Base-by-base conservation (phyloP, 2,797 vertebrate species). In the Etheostoma perlongum region DNA sequence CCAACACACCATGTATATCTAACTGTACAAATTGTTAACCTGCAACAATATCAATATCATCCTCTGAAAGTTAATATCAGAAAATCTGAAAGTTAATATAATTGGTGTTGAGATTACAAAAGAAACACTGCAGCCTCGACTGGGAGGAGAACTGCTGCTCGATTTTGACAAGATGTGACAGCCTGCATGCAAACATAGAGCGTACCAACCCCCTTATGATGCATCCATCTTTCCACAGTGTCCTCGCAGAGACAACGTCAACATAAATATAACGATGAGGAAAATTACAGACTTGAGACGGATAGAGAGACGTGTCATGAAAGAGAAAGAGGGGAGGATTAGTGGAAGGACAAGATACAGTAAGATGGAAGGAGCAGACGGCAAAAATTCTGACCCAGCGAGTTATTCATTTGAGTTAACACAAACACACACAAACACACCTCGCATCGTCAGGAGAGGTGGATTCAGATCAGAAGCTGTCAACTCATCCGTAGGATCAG, bases 341-440 rank as follows among this genome's bases (percentile, higher is more conserved):
- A 68, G 59, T 66, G 12, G 30, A 55, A 5, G 46, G 73, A 65
- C 30, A 70, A 3, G 71, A 67, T 36, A 47, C 64, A 67, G 61
- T 4, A 9, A 60, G 57, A 71, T 52, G 54, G 47, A 42, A 69
- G 46, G 46, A 58, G 66, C 11, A 27, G 66, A 60, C 25, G 61
- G 77, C 47, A 36, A 53, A 46, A 30, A 53, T 5, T 53, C 23
- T 44, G 23, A 52, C 27, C 1, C n/a, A 55, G 61, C 0, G 2
- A 61, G 64, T 82, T 82, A 90, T 19, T 80, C 79, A 76, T 70
- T 69, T 47, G 54, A 63, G 69, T 30, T 2, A 23, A 83, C 74
- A 62, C 57, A 78, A 27, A 67, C 36, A 47, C 25, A 66, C 27
- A 67, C 59, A 66, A 23, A 44, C 10, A 63, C 6, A 19, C 9